A percentile compares a stretch with the other conserved stretches of the same genome.
Evolutionary conservation across 2,797 vertebrate species (phyloP).

Genomic region (Spatula clypeata): DNA sequence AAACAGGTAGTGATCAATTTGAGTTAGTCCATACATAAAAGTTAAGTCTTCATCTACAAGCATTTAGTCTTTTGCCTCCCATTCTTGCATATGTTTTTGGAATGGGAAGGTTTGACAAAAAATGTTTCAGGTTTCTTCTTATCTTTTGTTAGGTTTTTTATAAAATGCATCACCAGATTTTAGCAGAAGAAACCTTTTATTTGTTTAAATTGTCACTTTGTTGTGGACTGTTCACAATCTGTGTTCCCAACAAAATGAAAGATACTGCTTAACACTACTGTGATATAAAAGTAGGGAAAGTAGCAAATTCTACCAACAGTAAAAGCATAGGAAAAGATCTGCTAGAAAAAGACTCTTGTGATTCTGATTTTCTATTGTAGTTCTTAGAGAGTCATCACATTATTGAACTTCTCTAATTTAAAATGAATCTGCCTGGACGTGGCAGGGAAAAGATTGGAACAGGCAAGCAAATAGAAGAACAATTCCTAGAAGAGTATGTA

Average conservation of each 20-base stretch:
- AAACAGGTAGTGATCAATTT: background rate
- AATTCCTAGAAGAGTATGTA: background rate
- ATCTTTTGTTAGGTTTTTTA: background rate
- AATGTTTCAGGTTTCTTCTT: background rate
- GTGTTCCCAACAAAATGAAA: background rate
- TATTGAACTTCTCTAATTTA: background rate
- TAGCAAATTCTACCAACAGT: background rate
- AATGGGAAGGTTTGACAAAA: background rate
- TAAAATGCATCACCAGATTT: background rate
- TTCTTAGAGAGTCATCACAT: background rate
- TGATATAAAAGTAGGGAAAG: background rate
- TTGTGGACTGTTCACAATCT: background rate
- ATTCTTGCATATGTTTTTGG: background rate
- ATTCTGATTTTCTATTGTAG: background rate
- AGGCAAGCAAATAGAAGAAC: background rate
- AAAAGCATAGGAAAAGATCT: background rate
- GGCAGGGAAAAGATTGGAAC: background rate
- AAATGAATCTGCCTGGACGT: background rate
- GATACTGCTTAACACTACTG: fast-evolving
- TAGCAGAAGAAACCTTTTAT: background rate
- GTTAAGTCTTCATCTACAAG: background rate
- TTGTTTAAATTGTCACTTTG: background rate
- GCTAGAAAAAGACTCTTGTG: background rate
- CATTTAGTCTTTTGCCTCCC: background rate
- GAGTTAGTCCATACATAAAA: background rate